These are phyloP conservation scores for Agrochola lota DNA, from an alignment of 2,888 invertebrate species.

Conservation along the genomic window DNA sequence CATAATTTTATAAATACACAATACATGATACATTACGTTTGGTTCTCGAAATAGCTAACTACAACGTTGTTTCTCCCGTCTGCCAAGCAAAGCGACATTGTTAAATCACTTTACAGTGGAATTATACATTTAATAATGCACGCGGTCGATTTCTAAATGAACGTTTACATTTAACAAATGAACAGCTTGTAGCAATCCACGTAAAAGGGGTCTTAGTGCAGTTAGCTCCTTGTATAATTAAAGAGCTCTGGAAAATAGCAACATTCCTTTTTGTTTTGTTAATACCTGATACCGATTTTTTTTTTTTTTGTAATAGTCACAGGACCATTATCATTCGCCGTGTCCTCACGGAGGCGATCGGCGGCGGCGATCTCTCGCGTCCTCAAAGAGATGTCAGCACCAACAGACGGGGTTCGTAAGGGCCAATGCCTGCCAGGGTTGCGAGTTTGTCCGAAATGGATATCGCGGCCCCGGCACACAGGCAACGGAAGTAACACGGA, in stretches of 20 bases:
- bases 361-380: too few relatives aligned
- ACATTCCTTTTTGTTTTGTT: not conserved
- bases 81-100: constrained; percentile 1
- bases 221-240: not conserved
- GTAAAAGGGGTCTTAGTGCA: constrained; percentile 14
- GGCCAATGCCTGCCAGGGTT: too few relatives aligned
- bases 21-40: constrained; percentile 7
- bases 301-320: too few relatives aligned
- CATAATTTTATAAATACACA: not conserved
- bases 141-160: not conserved
- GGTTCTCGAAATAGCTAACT: constrained; percentile 10
- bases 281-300: not conserved
- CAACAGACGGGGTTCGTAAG: too few relatives aligned
- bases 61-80: not conserved
- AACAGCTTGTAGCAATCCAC: not conserved
- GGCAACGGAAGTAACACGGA: too few relatives aligned
- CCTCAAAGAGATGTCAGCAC: too few relatives aligned
- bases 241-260: not conserved
- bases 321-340: too few relatives aligned
- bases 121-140: constrained; percentile 23
- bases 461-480: too few relatives aligned
- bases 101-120: not conserved
- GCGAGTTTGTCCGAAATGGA: too few relatives aligned
- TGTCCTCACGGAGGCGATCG: too few relatives aligned
- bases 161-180: constrained; percentile 15